Base-by-base conservation (phyloP, 2,797 vertebrate species). In the Siniperca undulata region DNA sequence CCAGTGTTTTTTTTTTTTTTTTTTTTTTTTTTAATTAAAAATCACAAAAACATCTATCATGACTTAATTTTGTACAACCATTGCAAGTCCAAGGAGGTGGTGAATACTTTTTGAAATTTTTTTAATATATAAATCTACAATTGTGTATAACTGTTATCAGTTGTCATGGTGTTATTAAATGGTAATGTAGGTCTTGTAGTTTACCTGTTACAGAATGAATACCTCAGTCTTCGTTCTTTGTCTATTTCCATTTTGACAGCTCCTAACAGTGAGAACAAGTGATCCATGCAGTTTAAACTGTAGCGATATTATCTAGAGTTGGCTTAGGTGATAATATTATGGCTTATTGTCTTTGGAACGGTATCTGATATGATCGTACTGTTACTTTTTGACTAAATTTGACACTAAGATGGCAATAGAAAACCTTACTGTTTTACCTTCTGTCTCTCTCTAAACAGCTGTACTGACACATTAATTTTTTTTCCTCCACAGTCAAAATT, bases 401-500 rank as follows among this genome's bases (percentile, higher is more conserved):
- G 52, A 53, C 52, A 12, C 20, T 10, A 30, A 30, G 3, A n/a
- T n/a, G 20, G 50, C 20, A n/a, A 10, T 12, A n/a, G 9, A 53
- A n/a, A 24, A 24, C 22, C 52, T 6, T 55, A 11, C 10, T 34
- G 38, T 40, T 44, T 64, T 14, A 62, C 5, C 34, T 40, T 3
- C 13, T 4, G 19, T n/a, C 27, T n/a, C 17, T 5, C 8, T 14
- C 17, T 66, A 10, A 52, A 2, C 14, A 30, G 2, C 14, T 59
- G 1, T 4, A 7, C 30, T 83, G 58, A 87, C 38, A 0, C 3
- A 0, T 12, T 44, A 2, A 1, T 60, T 11, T 48, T 11, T 10
- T 68, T 17, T 44, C 17, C 38, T n/a, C 48, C 89, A 65, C 96
- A 99, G 99, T 97, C 90, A 99, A 99, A 93, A 99, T 99, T 83